These are phyloP conservation scores for Tubulanus polymorphus DNA, from an alignment of 2,888 invertebrate species.

Conservation along the genomic window DNA sequence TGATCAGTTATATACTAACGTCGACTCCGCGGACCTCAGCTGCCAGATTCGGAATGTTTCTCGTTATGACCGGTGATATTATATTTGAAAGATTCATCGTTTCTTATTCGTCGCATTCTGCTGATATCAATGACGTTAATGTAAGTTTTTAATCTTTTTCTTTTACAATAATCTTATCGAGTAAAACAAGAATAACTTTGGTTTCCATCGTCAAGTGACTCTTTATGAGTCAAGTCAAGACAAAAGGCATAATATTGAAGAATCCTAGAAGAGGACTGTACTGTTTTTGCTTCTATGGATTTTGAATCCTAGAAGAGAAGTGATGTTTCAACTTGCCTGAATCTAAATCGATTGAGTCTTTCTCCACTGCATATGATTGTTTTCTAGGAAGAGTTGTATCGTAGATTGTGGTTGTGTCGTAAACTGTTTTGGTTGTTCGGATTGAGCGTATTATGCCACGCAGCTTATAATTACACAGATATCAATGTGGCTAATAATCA, in stretches of 20 bases:
- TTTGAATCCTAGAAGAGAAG: not conserved
- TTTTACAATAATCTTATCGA: too few relatives aligned
- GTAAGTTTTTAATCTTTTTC: too few relatives aligned
- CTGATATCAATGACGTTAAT: not conserved
- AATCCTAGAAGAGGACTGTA: too few relatives aligned
- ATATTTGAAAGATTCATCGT: slow-evolving; percentile 53
- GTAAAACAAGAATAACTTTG: too few relatives aligned
- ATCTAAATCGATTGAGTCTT: not conserved
- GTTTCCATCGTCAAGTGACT: not conserved
- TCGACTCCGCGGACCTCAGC: slow-evolving; percentile 59
- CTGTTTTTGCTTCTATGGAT: not conserved
- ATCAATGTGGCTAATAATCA: slow-evolving; percentile 53
- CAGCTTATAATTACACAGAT: slow-evolving; percentile 54
- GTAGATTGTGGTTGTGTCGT: slow-evolving; percentile 55
- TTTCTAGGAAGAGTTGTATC: slow-evolving; percentile 50
- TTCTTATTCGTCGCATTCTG: not conserved
- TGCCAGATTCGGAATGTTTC: slow-evolving; percentile 60
- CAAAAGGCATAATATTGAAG: too few relatives aligned
- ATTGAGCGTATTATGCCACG: slow-evolving; percentile 44
- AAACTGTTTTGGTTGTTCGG: slow-evolving; percentile 51
- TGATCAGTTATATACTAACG: slow-evolving; percentile 60
- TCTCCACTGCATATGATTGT: not conserved
- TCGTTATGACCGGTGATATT: slow-evolving; percentile 57
- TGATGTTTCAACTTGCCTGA: too few relatives aligned
- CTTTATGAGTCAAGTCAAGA: too few relatives aligned